Conservation (phyloP, 1,140 invertebrate species). For the Sipha flava region DNA sequence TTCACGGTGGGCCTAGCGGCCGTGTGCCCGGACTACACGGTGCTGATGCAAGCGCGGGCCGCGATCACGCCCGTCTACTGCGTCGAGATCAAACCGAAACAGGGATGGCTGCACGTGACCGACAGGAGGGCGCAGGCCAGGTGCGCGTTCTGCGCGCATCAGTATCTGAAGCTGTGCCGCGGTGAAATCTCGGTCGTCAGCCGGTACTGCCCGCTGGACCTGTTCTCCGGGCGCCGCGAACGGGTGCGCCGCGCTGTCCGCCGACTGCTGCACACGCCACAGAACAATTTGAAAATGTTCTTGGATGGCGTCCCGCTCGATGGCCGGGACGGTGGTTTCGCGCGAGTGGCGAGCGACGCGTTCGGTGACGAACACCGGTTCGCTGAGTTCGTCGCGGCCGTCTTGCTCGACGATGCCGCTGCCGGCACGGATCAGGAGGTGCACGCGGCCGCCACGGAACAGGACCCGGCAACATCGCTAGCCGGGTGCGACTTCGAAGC, state of each 20-base stretch:
- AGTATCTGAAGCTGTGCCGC: constrained; percentile 4
- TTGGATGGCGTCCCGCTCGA: not conserved
- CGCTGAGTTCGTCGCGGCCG: not conserved
- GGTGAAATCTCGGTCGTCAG: not conserved
- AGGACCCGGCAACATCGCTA: too few relatives aligned
- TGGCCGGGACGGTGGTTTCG: not conserved
- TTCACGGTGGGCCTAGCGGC: not conserved
- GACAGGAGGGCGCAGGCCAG: not conserved
- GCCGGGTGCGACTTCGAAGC: not conserved
- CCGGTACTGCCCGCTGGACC: constrained; percentile 18
- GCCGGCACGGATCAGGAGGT: not conserved
- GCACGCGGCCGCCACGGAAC: not conserved
- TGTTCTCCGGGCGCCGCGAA: constrained; percentile 17
- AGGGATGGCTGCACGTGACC: not conserved
- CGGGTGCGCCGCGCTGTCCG: not conserved
- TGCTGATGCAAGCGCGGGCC: not conserved
- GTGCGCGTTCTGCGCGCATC: constrained; percentile 22
- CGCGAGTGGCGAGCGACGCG: not conserved
- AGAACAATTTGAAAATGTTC: constrained; percentile 32
- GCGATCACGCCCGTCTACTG: not conserved
- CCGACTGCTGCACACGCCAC: not conserved
- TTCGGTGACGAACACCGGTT: not conserved
- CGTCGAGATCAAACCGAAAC: constrained; percentile 30
- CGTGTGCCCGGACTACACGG: not conserved
- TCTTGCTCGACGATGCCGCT: not conserved